These are phyloP conservation scores for Phortica magna DNA, from an alignment of 2,888 invertebrate genomes.

Conservation along the genomic window DNA sequence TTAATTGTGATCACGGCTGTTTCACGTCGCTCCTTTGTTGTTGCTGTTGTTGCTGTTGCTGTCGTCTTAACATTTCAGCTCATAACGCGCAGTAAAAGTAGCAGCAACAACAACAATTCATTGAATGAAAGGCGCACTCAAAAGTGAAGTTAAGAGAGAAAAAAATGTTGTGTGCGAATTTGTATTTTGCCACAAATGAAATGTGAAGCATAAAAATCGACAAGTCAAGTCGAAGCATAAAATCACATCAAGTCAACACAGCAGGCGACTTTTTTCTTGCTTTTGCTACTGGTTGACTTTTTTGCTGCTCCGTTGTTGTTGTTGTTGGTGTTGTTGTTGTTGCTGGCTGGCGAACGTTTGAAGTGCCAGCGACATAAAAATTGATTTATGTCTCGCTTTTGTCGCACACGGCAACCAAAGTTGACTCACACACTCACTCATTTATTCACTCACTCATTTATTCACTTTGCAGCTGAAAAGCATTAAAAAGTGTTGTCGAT, in stretches of 20 bases:
- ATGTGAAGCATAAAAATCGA: constrained; percentile 26
- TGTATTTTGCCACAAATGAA: constrained; percentile 28
- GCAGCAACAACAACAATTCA: not conserved
- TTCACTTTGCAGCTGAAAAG: constrained; percentile 19
- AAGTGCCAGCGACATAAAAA: constrained; percentile 33
- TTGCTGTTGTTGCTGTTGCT: not conserved
- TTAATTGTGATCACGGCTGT: constrained; percentile 24
- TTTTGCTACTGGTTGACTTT: constrained; percentile 30
- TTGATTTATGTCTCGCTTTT: constrained; percentile 32
- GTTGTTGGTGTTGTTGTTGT: constrained; percentile 11
- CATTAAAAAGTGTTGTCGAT: constrained; percentile 18
- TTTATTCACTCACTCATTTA: constrained; percentile 8
- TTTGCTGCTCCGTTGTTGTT: constrained; percentile 20
- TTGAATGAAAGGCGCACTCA: not conserved
- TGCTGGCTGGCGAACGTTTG: constrained; percentile 24
- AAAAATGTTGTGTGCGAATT: not conserved
- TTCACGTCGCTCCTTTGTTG: not conserved
- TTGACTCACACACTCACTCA: not conserved
- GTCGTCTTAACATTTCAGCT: not conserved
- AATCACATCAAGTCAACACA: constrained; percentile 14
- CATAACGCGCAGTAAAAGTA: not conserved
- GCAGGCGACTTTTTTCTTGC: constrained; percentile 13
- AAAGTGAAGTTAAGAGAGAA: not conserved
- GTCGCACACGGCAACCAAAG: constrained; percentile 11
- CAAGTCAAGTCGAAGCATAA: constrained; percentile 2